phyloP scores from a whole-genome alignment of 1,140 invertebrate genomes.

The Drosophila cardini region DNA sequence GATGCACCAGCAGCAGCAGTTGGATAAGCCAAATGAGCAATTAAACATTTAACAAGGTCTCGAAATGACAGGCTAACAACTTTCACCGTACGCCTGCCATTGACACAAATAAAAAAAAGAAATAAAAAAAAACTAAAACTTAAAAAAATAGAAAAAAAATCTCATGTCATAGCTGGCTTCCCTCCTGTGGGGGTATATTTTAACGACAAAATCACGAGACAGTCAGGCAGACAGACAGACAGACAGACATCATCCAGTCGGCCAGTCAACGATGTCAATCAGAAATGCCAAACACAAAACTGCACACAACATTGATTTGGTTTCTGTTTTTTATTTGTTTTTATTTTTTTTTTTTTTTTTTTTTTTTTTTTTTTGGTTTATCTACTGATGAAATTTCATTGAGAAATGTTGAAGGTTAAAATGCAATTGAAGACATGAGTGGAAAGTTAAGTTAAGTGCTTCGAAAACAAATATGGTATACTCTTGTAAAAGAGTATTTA shows the following conservation, averaged over 20 bases:
- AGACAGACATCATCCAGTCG: conserved; percentile 2
- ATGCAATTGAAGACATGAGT: conserved; percentile 76
- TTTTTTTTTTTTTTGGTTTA: conserved; percentile 10
- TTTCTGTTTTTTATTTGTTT: conserved; percentile 12
- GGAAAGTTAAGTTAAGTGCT: conserved; percentile 61
- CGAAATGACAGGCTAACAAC: conserved; percentile 43
- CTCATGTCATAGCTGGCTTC: conserved; percentile 31
- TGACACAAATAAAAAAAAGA: conserved; percentile 15
- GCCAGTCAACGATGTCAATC: conserved; percentile 60
- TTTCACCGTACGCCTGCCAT: conserved; percentile 42
- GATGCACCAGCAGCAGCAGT: conserved; percentile 5
- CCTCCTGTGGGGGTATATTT: neutral
- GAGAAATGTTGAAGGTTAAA: conserved; percentile 79
- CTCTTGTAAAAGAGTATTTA: conserved; percentile 22
- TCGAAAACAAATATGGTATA: conserved; percentile 11
- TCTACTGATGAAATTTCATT: conserved; percentile 59
- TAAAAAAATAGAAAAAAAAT: conserved; percentile 17
- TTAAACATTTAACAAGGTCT: conserved; percentile 72
- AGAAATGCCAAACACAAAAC: conserved; percentile 65
- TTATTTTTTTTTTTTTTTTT: neutral
- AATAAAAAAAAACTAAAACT: conserved; percentile 19
- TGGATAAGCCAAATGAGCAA: conserved; percentile 57
- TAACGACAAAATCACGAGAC: conserved; percentile 36
- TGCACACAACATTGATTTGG: conserved; percentile 32
- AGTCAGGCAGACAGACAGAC: conserved; percentile 4